Percentiles rank a stretch among this genome's conserved stretches.
Conservation (phyloP, 2,797 vertebrate genomes). For the Pitangus sulphuratus region DNA sequence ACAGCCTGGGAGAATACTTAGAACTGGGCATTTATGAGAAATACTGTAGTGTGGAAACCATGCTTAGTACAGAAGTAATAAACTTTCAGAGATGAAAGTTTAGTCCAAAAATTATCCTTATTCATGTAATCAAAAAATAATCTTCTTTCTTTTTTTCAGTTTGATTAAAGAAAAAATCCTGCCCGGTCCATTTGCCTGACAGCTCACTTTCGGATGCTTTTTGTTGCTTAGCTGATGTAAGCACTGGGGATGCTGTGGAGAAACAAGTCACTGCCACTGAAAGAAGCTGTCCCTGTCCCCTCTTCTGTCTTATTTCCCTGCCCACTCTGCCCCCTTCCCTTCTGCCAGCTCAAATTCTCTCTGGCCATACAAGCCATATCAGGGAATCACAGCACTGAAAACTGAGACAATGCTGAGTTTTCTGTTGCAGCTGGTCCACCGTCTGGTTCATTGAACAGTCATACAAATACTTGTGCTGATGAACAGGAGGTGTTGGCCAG, state of each 20-base stretch:
- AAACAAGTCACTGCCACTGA: background rate
- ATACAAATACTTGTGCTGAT: background rate
- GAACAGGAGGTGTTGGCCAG: background rate
- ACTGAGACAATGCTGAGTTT: background rate
- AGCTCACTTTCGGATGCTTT: background rate
- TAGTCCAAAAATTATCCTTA: background rate
- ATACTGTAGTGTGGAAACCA: background rate
- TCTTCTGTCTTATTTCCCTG: background rate
- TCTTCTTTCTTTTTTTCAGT: background rate
- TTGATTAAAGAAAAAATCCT: background rate
- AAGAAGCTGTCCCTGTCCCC: background rate
- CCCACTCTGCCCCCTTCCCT: background rate
- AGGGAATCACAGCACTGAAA: background rate
- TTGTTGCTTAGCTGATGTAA: background rate
- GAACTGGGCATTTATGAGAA: background rate
- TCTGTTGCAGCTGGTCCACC: background rate
- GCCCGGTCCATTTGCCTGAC: background rate
- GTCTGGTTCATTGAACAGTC: fast-evolving
- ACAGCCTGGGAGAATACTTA: background rate
- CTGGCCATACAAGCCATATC: background rate
- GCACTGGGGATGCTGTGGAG: background rate
- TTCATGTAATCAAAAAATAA: background rate
- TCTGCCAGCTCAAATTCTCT: background rate
- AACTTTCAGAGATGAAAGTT: background rate
- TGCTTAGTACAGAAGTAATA: background rate